These are phyloP conservation scores for Diplodus puntazzo DNA, from an alignment of 2,797 vertebrate species.

Conservation along the genomic window DNA sequence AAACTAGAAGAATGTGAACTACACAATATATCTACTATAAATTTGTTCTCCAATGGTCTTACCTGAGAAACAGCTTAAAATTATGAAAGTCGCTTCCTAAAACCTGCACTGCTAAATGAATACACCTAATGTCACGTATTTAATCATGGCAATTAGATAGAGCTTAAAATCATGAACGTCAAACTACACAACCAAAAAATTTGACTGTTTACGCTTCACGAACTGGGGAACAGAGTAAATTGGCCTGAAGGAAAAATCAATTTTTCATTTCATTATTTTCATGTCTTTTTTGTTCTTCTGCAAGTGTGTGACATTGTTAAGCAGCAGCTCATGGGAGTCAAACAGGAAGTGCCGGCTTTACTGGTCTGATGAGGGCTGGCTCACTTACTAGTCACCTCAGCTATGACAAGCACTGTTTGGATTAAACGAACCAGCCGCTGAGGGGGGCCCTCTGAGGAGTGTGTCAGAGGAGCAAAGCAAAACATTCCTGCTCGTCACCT, in stretches of 20 bases:
- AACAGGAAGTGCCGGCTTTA: slow-evolving; percentile 62
- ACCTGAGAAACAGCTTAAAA: neutral
- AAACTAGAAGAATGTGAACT: neutral
- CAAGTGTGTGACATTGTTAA: slow-evolving; percentile 42
- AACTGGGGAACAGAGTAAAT: neutral
- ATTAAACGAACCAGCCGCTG: slow-evolving; percentile 44
- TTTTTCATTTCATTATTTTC: slow-evolving; percentile 13
- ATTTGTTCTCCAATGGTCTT: neutral
- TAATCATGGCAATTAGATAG: neutral
- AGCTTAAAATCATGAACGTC: slow-evolving; percentile 14
- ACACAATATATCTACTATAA: neutral
- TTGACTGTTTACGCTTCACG: neutral
- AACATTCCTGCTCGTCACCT: slow-evolving; percentile 75
- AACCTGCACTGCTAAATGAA: too few species aligned
- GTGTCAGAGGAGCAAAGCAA: slow-evolving; percentile 70
- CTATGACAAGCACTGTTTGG: slow-evolving; percentile 57
- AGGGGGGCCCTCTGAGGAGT: slow-evolving; percentile 41
- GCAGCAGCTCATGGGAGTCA: slow-evolving; percentile 43
- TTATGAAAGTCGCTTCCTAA: neutral
- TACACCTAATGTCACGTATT: neutral
- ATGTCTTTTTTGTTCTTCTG: slow-evolving; percentile 25
- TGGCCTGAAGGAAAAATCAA: neutral
- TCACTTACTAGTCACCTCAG: slow-evolving; percentile 72
- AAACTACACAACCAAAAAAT: neutral
- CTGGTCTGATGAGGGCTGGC: slow-evolving; percentile 52